These are phyloP conservation scores for Ophioninae sp. DNA, from an alignment of 2,888 invertebrate genomes.

Conservation along the genomic window DNA sequence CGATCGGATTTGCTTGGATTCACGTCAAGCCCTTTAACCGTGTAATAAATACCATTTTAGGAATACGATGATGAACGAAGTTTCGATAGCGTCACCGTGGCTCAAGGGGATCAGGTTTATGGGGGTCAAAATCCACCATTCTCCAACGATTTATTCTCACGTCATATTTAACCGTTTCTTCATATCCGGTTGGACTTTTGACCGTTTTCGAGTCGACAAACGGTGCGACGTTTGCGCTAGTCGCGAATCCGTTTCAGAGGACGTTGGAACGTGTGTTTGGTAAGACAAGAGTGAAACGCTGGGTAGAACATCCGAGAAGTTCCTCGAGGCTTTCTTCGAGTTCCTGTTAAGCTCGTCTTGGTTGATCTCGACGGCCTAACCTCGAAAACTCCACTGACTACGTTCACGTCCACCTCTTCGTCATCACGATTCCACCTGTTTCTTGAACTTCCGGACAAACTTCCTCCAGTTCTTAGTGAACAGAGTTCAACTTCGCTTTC, in stretches of 20 bases:
- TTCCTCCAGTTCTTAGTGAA: background rate
- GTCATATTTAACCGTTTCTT: too few species aligned
- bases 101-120: background rate
- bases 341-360: constrained; percentile 25
- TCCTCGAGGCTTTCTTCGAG: constrained; percentile 37
- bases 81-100: background rate
- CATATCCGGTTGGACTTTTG: too few species aligned
- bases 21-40: background rate
- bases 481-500: background rate
- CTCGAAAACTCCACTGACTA: background rate
- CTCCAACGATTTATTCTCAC: background rate
- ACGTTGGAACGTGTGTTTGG: background rate
- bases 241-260: constrained; percentile 8
- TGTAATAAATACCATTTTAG: constrained; percentile 27
- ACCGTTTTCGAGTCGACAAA: constrained; percentile 18
- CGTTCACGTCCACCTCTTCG: constrained; percentile 24
- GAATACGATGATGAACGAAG: constrained; percentile 23
- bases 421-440: constrained; percentile 38
- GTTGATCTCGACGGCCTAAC: too few species aligned
- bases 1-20: constrained; percentile 17
- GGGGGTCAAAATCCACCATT: background rate
- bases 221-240: constrained; percentile 41
- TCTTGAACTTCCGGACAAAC: background rate
- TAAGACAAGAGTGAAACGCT: constrained; percentile 47
- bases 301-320: constrained; percentile 47